Evolutionary conservation across 1,140 invertebrate genomes (phyloP), one percentile per base, ranked within the genome.

Genomic region (Drosophila persimilis): DNA sequence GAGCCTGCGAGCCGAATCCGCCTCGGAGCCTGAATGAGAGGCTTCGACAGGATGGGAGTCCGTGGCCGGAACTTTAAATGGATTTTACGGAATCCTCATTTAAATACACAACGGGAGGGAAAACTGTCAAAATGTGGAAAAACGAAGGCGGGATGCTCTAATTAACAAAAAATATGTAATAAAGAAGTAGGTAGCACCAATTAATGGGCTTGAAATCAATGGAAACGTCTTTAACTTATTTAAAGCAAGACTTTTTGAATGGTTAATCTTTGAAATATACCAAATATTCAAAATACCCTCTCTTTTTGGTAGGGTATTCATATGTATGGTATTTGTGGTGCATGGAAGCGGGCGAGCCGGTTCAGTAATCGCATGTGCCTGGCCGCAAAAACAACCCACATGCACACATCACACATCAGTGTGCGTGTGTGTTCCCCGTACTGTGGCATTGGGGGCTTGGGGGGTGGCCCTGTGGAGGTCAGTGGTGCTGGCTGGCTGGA

Each of bases 11-110:
- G 13, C 22, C 22, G 31, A 22, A 46, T 43, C 8, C 17, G 56
- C 35, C 13, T 47, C 61, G 58, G 29, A 57, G 26, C 15, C 29
- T 31, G 35, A 24, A 46, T 44, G 22, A 50, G 41, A 41, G 8
- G 17, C 26, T 45, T 46, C 17, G 31, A 26, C 43, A 52, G 39
- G 39, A 45, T 39, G 44, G 39, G 44, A 8, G 63, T 44, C 39
- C 48, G 50, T 63, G 62, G 77, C 67, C 59, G 77, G 77, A 77
- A 80, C 65, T 72, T 69, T 51, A 81, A 86, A 78, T 86, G 70
- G 83, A 81, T 75, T 81, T 86, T 78, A 57, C 63, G 70, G 53
- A 65, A 86, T 78, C 63, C 81, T 78, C 63, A 81, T 86, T 86
- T 86, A 65, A 86, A 86, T 85, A 77, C 77, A 43, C 80, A 73